These are phyloP conservation scores for Cantharis lateralis DNA, from an alignment of 2,888 invertebrate genomes.

Conservation along the genomic window DNA sequence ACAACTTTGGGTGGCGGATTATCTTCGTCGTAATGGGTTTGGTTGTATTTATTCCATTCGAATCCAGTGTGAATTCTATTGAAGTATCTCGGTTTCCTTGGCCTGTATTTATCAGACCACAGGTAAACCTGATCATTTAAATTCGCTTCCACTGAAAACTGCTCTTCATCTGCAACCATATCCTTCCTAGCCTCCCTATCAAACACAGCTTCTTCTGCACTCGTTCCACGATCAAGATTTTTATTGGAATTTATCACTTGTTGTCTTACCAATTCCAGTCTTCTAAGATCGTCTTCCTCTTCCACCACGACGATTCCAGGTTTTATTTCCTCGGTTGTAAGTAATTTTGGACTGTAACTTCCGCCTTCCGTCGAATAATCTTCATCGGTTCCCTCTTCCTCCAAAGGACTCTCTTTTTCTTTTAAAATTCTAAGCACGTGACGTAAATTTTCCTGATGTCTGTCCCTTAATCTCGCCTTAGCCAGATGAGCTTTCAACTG, in stretches of 20 bases:
- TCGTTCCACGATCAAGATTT: slow-evolving; percentile 58
- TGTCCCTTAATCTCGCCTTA: slow-evolving; percentile 85
- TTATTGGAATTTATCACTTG: slow-evolving; percentile 66
- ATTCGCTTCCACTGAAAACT: slow-evolving; percentile 88
- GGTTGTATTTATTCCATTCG: slow-evolving; percentile 99
- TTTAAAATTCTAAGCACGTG: slow-evolving; percentile 89
- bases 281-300: slow-evolving; percentile 75
- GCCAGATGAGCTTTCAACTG: slow-evolving; percentile 96
- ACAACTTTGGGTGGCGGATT: slow-evolving; percentile 99
- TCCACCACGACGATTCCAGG: slow-evolving; percentile 76
- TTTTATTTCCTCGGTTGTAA: slow-evolving; percentile 68
- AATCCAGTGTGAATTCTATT: slow-evolving; percentile 96
- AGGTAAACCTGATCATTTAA: slow-evolving; percentile 85
- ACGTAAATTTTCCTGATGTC: slow-evolving; percentile 88
- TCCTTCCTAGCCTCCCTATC: slow-evolving; percentile 82
- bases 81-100: slow-evolving; percentile 96
- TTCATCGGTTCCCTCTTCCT: slow-evolving; percentile 37
- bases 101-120: slow-evolving; percentile 98
- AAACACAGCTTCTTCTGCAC: slow-evolving; percentile 66
- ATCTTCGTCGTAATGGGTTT: slow-evolving; percentile 99
- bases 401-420: slow-evolving; percentile 70
- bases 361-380: slow-evolving; percentile 72
- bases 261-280: slow-evolving; percentile 73
- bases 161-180: slow-evolving; percentile 84
- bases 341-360: slow-evolving; percentile 80